Conservation (phyloP, 2,797 vertebrate species). For the Eptatretus atami region DNA sequence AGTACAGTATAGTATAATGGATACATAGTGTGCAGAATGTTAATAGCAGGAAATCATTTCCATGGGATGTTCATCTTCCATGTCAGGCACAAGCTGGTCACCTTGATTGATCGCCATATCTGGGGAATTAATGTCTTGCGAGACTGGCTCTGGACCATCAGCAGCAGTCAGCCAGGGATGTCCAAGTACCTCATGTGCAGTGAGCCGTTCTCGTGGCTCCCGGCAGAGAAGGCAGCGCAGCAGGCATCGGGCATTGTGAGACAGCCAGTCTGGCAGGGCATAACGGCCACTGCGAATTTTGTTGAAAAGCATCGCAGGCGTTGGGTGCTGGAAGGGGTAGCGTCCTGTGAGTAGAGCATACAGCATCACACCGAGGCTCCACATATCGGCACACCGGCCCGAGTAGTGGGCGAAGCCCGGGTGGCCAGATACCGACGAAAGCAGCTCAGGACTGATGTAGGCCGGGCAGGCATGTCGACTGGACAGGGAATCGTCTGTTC, state of each 20-base stretch:
- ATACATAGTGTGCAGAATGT: too few relatives aligned
- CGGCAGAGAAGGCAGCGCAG: constrained; percentile 1
- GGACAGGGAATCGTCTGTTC: constrained; percentile 2
- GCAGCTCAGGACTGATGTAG: not conserved
- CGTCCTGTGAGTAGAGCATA: not conserved
- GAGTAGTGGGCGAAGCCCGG: not conserved
- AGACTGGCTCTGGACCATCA: not conserved
- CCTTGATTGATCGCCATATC: too few relatives aligned
- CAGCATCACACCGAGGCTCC: not conserved
- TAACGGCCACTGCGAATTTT: constrained; percentile 1
- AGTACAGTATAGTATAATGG: too few relatives aligned
- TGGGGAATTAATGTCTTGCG: too few relatives aligned
- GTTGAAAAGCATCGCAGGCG: not conserved
- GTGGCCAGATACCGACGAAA: not conserved
- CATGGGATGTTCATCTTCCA: too few relatives aligned
- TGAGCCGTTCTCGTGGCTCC: not conserved
- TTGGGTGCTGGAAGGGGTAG: not conserved
- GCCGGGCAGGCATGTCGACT: not conserved
- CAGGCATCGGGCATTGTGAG: not conserved
- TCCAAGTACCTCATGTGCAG: not conserved
- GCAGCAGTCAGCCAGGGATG: not conserved
- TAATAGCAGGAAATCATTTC: too few relatives aligned
- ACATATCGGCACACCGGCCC: not conserved
- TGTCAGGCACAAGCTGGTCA: too few relatives aligned
- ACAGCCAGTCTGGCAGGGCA: not conserved